Percentiles rank a stretch among this genome's conserved stretches.
Conservation (phyloP, 30 jellyfish, hydroid and myxozoan genomes). For the Aurelia aurita region DNA sequence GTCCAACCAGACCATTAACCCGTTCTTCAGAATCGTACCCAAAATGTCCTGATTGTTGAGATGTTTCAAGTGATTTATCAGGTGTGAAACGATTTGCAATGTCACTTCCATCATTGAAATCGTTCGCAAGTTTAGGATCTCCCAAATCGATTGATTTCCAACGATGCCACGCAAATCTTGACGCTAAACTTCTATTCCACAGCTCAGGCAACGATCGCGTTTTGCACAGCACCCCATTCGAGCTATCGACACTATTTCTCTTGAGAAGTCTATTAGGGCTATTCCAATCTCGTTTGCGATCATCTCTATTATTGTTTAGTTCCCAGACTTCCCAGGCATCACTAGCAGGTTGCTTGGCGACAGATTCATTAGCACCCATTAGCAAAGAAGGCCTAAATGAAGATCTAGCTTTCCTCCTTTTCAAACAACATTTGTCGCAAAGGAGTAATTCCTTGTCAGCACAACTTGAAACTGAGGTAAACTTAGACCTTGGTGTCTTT, state of each 20-base stretch:
- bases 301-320: slow-evolving; percentile 31
- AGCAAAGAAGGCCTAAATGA: too few species aligned
- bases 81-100: too few species aligned
- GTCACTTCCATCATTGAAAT: not conserved
- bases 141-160: slow-evolving; percentile 2
- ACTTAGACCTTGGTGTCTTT: too few species aligned
- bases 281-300: slow-evolving; percentile 47
- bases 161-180: not conserved
- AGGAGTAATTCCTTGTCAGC: too few species aligned
- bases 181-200: not conserved
- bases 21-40: not conserved
- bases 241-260: not conserved
- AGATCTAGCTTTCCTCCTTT: too few species aligned
- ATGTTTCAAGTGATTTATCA: not conserved
- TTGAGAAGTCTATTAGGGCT: slow-evolving; percentile 28
- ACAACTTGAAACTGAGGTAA: too few species aligned
- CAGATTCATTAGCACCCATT: slow-evolving; percentile 54
- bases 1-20: not conserved
- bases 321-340: slow-evolving; percentile 71
- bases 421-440: too few species aligned
- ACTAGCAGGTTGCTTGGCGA: not conserved
- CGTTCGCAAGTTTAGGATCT: not conserved
- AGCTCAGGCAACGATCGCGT: slow-evolving; percentile 32
- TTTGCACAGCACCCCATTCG: not conserved
- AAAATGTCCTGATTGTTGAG: not conserved